These are phyloP conservation scores for Megalops atlanticus DNA, from an alignment of 2,113 vertebrate genomes.

Conservation along the genomic window DNA sequence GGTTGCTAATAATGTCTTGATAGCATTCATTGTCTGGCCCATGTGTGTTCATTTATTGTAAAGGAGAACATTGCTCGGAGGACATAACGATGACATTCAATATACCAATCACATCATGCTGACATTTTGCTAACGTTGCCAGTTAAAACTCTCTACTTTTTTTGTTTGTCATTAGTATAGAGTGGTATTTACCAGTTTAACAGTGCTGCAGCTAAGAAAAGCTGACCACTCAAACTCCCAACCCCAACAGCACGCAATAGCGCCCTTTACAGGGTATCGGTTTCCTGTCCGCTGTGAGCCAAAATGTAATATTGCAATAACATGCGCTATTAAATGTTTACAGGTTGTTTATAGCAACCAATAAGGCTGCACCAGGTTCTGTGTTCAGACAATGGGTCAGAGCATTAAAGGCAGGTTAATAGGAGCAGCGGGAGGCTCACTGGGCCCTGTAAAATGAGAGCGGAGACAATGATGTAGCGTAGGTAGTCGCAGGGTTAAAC, in stretches of 20 bases:
- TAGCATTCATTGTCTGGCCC: neutral
- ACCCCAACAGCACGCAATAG: conserved; percentile 45
- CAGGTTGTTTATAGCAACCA: conserved; percentile 63
- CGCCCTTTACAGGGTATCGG: conserved; percentile 42
- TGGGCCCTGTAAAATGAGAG: neutral
- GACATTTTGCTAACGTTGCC: neutral
- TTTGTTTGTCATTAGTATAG: neutral
- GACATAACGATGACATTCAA: neutral
- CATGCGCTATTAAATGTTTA: conserved; percentile 62
- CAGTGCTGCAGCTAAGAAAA: conserved; percentile 47
- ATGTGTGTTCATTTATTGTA: neutral
- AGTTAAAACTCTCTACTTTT: neutral
- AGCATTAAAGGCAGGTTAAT: neutral
- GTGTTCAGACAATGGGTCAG: neutral
- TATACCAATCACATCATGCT: neutral
- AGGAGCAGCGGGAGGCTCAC: neutral
- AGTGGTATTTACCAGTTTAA: conserved; percentile 53
- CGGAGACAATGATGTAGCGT: neutral
- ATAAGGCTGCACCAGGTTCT: conserved; percentile 18
- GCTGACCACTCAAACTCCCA: conserved; percentile 53
- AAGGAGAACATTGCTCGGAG: neutral
- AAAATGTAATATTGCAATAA: conserved; percentile 62
- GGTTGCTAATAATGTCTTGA: neutral
- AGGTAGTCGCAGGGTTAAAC: neutral
- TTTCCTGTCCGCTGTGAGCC: conserved; percentile 46